Evolutionary conservation across 2,797 vertebrate genomes (phyloP).

Genomic region (Percopsis omiscomaycus): DNA sequence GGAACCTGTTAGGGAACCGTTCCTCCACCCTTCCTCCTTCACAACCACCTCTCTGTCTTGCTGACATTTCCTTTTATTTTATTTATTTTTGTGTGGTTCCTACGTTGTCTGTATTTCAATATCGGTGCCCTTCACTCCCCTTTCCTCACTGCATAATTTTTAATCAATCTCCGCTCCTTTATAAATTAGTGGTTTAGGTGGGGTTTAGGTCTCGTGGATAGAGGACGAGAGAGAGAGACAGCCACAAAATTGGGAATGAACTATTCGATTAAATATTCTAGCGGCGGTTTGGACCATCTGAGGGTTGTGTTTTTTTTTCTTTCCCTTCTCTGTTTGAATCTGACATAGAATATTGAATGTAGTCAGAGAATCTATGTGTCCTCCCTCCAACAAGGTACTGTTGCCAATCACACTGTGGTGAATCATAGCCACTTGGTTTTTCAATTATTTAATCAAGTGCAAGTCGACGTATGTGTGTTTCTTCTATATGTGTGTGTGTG

Average conservation of each 20-base stretch:
- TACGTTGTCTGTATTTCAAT: constrained; percentile 58
- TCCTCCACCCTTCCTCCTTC: constrained; percentile 16
- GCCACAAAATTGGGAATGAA: constrained; percentile 7
- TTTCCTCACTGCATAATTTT: constrained; percentile 56
- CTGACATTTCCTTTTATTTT: constrained; percentile 37
- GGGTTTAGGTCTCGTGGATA: neutral
- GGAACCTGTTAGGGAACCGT: constrained; percentile 65
- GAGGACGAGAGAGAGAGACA: constrained; percentile 36
- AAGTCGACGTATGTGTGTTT: constrained; percentile 10
- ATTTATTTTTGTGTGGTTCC: constrained; percentile 33
- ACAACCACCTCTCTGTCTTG: constrained; percentile 17
- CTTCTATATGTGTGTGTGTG: constrained; percentile 7
- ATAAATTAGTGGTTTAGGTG: constrained; percentile 51
- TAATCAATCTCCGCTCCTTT: constrained; percentile 57
- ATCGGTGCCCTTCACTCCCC: constrained; percentile 31
- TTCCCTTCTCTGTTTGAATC: constrained; percentile 34
- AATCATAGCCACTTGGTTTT: constrained; percentile 43
- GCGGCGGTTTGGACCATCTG: constrained; percentile 46
- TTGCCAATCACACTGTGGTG: constrained; percentile 53
- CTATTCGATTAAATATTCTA: constrained; percentile 57
- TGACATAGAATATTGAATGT: constrained; percentile 50
- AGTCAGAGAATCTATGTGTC: constrained; percentile 52
- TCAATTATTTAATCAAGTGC: constrained; percentile 54
- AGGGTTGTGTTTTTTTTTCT: constrained; percentile 28
- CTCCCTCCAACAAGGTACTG: constrained; percentile 42